These are phyloP conservation scores for Lethrus apterus DNA, from an alignment of 1,140 invertebrate species.

Conservation along the genomic window DNA sequence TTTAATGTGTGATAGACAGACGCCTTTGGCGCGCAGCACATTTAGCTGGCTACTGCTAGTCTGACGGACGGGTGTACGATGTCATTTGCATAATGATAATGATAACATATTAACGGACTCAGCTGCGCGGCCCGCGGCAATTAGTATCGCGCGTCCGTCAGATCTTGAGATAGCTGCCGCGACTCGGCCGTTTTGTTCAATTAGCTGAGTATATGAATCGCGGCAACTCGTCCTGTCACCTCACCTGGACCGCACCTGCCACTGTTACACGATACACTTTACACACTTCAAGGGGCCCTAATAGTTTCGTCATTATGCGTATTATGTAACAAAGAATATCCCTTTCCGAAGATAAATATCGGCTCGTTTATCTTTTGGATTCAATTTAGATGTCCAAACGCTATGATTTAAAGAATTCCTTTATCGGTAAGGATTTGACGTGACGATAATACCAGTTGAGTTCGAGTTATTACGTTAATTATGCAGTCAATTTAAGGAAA, in stretches of 20 bases:
- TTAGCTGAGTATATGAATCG: slow-evolving; percentile 24
- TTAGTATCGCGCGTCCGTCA: slow-evolving; percentile 27
- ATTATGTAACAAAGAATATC: no score
- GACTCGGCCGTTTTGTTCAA: slow-evolving; percentile 25
- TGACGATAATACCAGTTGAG: no score
- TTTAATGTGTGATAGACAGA: background rate
- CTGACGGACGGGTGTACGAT: slow-evolving; percentile 19
- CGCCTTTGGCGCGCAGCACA: background rate
- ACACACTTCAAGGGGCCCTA: slow-evolving; percentile 9
- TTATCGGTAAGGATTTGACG: no score
- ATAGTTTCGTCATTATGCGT: slow-evolving; percentile 14
- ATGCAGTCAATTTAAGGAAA: no score
- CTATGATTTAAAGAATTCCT: no score
- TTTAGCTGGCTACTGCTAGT: slow-evolving; percentile 5
- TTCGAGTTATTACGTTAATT: no score
- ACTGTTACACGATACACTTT: slow-evolving; percentile 14
- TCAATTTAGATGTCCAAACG: no score
- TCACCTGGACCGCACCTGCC: slow-evolving; percentile 26
- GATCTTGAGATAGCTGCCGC: slow-evolving; percentile 15
- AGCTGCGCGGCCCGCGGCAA: slow-evolving; percentile 31
- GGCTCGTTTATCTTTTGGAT: no score
- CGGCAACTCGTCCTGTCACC: slow-evolving; percentile 23
- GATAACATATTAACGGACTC: slow-evolving; percentile 33
- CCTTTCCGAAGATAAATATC: no score
- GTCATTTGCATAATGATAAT: slow-evolving; percentile 36